These are phyloP conservation scores for Melanostoma scalare DNA, from an alignment of 2,888 invertebrate genomes.

Conservation along the genomic window DNA sequence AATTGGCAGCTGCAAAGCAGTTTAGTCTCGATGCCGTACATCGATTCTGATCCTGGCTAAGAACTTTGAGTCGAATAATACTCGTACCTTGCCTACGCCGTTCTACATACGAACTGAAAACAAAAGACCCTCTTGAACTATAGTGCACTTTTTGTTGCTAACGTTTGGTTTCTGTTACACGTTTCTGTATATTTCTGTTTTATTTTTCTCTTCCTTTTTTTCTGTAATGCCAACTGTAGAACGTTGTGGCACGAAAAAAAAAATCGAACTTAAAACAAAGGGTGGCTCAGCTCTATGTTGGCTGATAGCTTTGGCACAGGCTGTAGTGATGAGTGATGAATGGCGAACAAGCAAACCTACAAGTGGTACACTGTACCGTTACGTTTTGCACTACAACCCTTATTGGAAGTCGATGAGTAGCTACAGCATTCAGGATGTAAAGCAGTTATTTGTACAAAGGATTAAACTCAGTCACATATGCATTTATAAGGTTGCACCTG, in stretches of 20 bases:
- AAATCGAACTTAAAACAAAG: conserved; percentile 44
- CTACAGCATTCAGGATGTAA: no score
- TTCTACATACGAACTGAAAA: conserved; percentile 31
- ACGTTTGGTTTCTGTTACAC: conserved; percentile 51
- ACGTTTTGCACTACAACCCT: conserved; percentile 19
- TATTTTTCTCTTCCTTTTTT: conserved; percentile 4
- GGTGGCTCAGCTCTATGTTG: conserved; percentile 14
- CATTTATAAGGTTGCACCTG: no score
- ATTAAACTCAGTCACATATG: neutral
- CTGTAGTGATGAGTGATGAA: conserved; percentile 14
- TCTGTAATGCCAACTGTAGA: neutral
- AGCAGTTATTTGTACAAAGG: neutral
- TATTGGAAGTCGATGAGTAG: neutral
- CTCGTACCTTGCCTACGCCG: conserved; percentile 1
- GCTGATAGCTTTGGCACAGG: conserved; percentile 29
- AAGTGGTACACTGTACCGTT: conserved; percentile 23
- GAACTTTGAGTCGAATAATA: neutral
- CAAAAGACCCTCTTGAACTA: conserved; percentile 65
- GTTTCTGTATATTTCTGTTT: conserved; percentile 9
- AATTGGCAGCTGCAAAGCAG: conserved; percentile 62
- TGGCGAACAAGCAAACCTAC: conserved; percentile 10
- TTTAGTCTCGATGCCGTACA: conserved; percentile 51
- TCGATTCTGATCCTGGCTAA: conserved; percentile 51
- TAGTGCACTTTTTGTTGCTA: conserved; percentile 51
- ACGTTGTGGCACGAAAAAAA: neutral